Evolutionary conservation across 2,888 invertebrate genomes (phyloP), one percentile per base, ranked within the genome.

Genomic region (Chloromyia formosa): DNA sequence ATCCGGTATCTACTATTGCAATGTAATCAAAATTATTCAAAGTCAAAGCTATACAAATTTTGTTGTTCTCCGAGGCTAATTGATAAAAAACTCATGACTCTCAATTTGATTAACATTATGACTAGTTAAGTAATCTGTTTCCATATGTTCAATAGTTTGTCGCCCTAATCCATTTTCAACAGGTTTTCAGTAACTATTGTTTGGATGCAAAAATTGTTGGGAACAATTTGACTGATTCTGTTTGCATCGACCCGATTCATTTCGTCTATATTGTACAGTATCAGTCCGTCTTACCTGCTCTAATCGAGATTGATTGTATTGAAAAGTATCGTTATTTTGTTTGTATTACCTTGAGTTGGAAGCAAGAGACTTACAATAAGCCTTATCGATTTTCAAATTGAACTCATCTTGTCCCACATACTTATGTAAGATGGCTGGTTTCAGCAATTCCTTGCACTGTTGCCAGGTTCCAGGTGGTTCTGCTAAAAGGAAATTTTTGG

Each of bases 31-130:
- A n/a, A n/a, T n/a, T n/a, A n/a, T n/a, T n/a, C n/a, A n/a, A n/a
- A n/a, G n/a, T n/a, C n/a, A n/a, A n/a, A n/a, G n/a, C n/a, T n/a
- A n/a, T n/a, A n/a, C n/a, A n/a, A n/a, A n/a, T n/a, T n/a, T n/a
- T n/a, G n/a, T n/a, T n/a, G 14, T 75, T 61, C 10, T 71, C 72
- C 75, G 54, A 75, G 64, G 75, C 71, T 75, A 53, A 22, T 64
- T 75, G 45, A 58, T 74, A 76, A 77, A 77, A 74, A 77, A 73
- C 22, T 20, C 64, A 14, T 42, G 16, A n/a, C n/a, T n/a, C 16
- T 61, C 35, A 35, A 27, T 18, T 16, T 42, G 45, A 64, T 64
- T 27, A 5, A 18, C 42, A 42, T 64, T 45, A 40, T n/a, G n/a
- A n/a, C 42, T 40, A 40, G 23, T 42, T 16, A 64, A 23, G 45